Conservation (phyloP, 2,113 vertebrate species). For the Poeciliopsis turrubarensis region DNA sequence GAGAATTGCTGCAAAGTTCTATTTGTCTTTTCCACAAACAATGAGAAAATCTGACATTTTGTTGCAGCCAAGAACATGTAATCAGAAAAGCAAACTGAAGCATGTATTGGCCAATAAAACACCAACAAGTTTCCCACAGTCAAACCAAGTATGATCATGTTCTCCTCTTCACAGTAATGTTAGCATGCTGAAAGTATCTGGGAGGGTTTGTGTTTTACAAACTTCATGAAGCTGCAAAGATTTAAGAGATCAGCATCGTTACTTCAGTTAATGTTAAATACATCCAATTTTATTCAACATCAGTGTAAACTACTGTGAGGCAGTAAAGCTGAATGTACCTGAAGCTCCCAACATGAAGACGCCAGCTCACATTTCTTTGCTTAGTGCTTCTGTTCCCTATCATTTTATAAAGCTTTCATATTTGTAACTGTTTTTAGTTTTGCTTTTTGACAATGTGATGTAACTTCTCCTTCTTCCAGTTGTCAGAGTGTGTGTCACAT, state of each 20-base stretch:
- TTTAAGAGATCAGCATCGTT: constrained; percentile 4
- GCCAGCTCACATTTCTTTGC: constrained; percentile 52
- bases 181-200: constrained; percentile 9
- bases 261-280: constrained; percentile 10
- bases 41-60: constrained; percentile 19
- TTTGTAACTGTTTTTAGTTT: not conserved
- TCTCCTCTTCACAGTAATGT: not conserved
- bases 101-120: constrained; percentile 19
- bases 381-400: constrained; percentile 28
- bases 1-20: constrained; percentile 17
- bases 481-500: too few relatives aligned
- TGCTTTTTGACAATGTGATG: too few relatives aligned
- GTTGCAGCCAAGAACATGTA: constrained; percentile 20
- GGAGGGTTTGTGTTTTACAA: constrained; percentile 8
- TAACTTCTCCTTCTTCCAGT: too few relatives aligned
- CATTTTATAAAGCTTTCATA: not conserved
- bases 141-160: constrained; percentile 12
- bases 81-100: constrained; percentile 26
- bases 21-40: constrained; percentile 15
- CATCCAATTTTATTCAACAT: not conserved
- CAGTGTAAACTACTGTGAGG: not conserved
- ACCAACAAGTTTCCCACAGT: not conserved
- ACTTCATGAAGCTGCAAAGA: not conserved
- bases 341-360: constrained; percentile 9
- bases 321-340: constrained; percentile 10